phyloP scores from a whole-genome alignment of 1,140 invertebrate species.

The Orius insidiosus region DNA sequence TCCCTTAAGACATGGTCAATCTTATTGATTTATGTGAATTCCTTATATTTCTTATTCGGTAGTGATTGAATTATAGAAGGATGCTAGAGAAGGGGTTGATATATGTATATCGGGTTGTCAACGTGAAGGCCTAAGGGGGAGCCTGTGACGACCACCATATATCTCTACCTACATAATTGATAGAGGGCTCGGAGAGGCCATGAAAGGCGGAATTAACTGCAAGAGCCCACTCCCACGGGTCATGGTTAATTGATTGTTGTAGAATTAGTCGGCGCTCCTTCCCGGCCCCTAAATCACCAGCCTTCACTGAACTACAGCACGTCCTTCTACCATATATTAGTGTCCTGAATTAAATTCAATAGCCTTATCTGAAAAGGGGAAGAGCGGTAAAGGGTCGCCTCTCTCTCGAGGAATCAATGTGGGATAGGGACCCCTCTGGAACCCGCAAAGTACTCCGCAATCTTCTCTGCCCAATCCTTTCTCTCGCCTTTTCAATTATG shows the following conservation, averaged over 20 bases:
- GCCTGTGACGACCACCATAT: constrained; percentile 9
- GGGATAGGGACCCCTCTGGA: too few relatives aligned
- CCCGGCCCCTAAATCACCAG: constrained; percentile 10
- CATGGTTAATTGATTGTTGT: constrained; percentile 12
- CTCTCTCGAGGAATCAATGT: too few relatives aligned
- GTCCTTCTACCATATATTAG: constrained; percentile 9
- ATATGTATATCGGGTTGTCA: constrained; percentile 1
- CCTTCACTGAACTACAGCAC: constrained; percentile 10
- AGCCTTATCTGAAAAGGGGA: constrained; percentile 4
- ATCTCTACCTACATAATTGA: constrained; percentile 11
- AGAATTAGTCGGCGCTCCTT: constrained; percentile 11
- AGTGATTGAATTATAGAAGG: background rate
- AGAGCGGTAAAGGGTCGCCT: too few relatives aligned
- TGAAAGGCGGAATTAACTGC: constrained; percentile 12
- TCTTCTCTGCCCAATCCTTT: too few relatives aligned
- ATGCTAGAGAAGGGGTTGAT: constrained; percentile 4
- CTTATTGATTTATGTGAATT: too few relatives aligned
- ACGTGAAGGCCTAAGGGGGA: background rate
- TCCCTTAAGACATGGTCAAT: too few relatives aligned
- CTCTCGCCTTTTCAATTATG: too few relatives aligned
- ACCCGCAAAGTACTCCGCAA: too few relatives aligned
- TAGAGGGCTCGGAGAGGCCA: constrained; percentile 9
- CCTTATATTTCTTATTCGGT: background rate
- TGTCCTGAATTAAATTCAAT: constrained; percentile 10
- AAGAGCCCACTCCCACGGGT: constrained; percentile 1